A percentile compares a stretch with the other conserved stretches of the same genome.
Conservation (phyloP, 2,888 invertebrate genomes). For the Drosophila recens region DNA sequence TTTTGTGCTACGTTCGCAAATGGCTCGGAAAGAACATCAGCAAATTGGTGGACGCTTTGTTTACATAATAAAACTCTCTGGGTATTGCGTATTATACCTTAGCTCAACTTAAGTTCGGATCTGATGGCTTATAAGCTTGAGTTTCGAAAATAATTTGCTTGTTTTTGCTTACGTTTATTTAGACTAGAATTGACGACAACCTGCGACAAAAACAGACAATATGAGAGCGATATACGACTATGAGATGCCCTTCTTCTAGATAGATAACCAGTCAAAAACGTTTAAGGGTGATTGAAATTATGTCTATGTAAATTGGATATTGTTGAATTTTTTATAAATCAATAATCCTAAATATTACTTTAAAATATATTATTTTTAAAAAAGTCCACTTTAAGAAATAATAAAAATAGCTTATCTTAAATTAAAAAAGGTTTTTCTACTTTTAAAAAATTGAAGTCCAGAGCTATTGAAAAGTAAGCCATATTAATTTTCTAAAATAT, state of each 20-base stretch:
- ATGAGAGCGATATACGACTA: background rate
- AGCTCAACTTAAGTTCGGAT: slow-evolving; percentile 19
- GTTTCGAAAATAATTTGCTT: slow-evolving; percentile 28
- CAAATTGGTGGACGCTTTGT: slow-evolving; percentile 60
- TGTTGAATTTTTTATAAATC: no score
- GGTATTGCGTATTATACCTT: slow-evolving; percentile 1
- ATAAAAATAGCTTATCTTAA: no score
- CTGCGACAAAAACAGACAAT: background rate
- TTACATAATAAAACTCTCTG: slow-evolving; percentile 57
- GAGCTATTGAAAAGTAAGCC: no score
- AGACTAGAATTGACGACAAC: background rate
- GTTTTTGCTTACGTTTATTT: slow-evolving; percentile 17
- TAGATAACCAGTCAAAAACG: no score
- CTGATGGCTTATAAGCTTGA: slow-evolving; percentile 24
- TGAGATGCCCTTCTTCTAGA: background rate
- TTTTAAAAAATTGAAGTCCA: no score
- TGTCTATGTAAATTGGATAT: no score
- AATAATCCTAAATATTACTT: no score
- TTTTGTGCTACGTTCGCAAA: slow-evolving; percentile 45
- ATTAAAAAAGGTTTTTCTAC: no score
- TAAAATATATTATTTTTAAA: no score
- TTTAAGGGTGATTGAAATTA: no score
- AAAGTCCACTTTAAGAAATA: no score
- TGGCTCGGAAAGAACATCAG: slow-evolving; percentile 44
- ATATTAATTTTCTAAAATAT: no score